Percentiles rank a stretch among this genome's conserved stretches.
These are phyloP conservation scores for Hemicordylus capensis DNA, from an alignment of 2,113 vertebrate species.

Conservation along the genomic window DNA sequence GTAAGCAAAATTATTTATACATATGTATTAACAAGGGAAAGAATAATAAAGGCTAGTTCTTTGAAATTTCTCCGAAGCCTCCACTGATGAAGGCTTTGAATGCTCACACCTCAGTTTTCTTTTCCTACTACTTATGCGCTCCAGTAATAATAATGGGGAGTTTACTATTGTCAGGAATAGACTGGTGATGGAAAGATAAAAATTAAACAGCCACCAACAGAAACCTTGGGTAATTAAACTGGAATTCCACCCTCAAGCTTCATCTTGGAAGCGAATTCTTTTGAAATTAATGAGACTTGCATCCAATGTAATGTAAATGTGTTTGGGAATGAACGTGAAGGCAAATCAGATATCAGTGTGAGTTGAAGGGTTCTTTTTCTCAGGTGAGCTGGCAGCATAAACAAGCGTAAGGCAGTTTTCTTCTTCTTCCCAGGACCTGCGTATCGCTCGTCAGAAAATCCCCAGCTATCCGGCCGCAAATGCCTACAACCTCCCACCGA, in stretches of 20 bases:
- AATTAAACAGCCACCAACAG: neutral
- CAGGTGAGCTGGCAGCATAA: neutral
- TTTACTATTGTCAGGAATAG: neutral
- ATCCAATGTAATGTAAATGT: neutral
- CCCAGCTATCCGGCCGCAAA: conserved; percentile 76
- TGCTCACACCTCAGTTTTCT: neutral
- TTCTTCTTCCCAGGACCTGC: conserved; percentile 52
- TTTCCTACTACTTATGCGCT: neutral
- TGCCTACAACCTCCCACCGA: conserved; percentile 71
- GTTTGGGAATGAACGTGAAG: no score
- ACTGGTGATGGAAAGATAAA: neutral
- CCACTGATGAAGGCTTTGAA: neutral
- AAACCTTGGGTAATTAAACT: neutral
- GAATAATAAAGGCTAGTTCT: neutral
- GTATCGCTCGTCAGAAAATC: conserved; percentile 30
- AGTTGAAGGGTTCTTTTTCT: neutral
- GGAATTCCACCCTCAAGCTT: neutral
- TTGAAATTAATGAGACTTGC: neutral
- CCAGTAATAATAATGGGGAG: neutral
- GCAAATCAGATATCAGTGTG: neutral
- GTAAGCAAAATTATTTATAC: conserved; percentile 59
- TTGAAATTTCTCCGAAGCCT: neutral
- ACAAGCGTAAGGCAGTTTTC: neutral
- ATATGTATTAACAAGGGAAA: neutral
- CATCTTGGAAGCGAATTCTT: neutral